Percentiles rank a stretch among this genome's conserved stretches.
phyloP scores from a whole-genome alignment of 2,888 invertebrate species.

The Cryptophagus acutangulus region DNA sequence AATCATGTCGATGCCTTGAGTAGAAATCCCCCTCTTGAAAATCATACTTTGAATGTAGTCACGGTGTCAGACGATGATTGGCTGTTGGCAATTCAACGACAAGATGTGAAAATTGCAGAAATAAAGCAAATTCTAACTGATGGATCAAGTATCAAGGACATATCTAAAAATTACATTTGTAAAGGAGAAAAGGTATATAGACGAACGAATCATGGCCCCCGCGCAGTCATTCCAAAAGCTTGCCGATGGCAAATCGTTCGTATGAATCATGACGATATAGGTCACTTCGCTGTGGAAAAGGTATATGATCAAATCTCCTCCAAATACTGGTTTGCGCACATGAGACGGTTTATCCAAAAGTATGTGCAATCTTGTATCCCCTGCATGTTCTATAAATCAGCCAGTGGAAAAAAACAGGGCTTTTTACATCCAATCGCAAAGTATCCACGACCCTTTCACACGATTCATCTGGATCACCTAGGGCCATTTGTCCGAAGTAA shows the following conservation, averaged over 20 bases:
- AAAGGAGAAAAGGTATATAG: no score
- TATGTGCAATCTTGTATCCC: slow-evolving; percentile 21
- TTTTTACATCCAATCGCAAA: slow-evolving; percentile 21
- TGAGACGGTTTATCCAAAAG: slow-evolving; percentile 14
- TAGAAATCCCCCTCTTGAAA: slow-evolving; percentile 16
- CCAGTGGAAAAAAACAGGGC: slow-evolving; percentile 15
- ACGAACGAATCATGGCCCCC: not conserved
- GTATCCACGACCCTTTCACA: slow-evolving; percentile 29
- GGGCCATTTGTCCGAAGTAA: slow-evolving; percentile 30
- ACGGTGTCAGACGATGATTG: not conserved
- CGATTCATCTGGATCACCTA: slow-evolving; percentile 31
- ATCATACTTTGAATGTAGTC: not conserved
- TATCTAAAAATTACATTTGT: no score
- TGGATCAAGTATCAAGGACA: no score
- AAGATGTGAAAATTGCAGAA: not conserved
- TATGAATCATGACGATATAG: slow-evolving; percentile 28
- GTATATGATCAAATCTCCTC: not conserved
- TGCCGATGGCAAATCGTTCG: slow-evolving; percentile 10
- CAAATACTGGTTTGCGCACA: slow-evolving; percentile 13
- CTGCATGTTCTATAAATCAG: slow-evolving; percentile 28
- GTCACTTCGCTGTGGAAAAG: slow-evolving; percentile 32
- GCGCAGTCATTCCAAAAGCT: slow-evolving; percentile 6
- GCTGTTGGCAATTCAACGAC: not conserved
- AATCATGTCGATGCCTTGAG: slow-evolving; percentile 24
- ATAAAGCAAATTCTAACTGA: no score